Percentiles rank a stretch among this genome's conserved stretches.
Evolutionary conservation across 2,113 vertebrate genomes (phyloP).

Genomic region (Miniopterus natalensis): DNA sequence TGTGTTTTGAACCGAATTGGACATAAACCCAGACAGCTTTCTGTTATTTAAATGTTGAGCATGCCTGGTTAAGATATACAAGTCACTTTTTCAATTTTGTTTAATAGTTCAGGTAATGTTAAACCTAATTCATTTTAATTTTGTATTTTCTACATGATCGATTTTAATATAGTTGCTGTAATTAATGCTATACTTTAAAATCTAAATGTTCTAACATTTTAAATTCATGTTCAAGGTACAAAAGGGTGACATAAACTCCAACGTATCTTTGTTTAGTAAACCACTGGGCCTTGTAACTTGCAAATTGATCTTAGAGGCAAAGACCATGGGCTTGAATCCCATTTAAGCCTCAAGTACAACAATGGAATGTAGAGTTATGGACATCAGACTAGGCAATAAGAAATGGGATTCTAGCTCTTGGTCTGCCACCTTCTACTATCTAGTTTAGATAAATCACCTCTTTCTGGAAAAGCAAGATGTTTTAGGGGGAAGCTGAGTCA

Average conservation of each 20-base stretch:
- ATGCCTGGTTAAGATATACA: neutral
- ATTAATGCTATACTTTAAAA: slow-evolving; percentile 11
- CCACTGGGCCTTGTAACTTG: neutral
- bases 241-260: neutral
- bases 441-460: neutral
- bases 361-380: no score
- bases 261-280: neutral
- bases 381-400: neutral
- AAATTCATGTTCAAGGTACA: neutral
- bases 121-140: slow-evolving; percentile 36
- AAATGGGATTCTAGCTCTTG: neutral
- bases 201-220: neutral
- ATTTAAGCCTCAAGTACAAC: neutral
- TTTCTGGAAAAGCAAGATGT: neutral
- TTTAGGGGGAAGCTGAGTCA: neutral
- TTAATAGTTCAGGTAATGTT: neutral
- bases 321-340: neutral
- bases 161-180: slow-evolving; percentile 14
- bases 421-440: neutral
- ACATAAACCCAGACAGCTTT: slow-evolving; percentile 44
- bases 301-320: neutral
- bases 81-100: neutral
- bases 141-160: slow-evolving; percentile 15
- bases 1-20: neutral
- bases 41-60: slow-evolving; percentile 54